A percentile compares a stretch with the other conserved stretches of the same genome.
phyloP scores from a whole-genome alignment of 2,888 invertebrate genomes.

The Allacma fusca region DNA sequence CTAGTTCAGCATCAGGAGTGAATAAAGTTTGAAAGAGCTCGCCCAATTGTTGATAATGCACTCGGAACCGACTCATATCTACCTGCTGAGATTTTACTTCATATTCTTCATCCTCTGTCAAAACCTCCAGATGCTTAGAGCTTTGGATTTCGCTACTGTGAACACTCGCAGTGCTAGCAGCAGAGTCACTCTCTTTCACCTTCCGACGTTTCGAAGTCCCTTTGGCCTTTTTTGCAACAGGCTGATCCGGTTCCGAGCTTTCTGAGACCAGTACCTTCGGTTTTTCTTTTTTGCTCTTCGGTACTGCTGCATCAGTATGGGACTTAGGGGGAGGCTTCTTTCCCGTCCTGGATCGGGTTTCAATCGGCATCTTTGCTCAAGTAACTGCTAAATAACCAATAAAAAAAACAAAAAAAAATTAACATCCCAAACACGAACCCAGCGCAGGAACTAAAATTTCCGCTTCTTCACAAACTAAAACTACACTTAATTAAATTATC shows the following conservation, averaged over 20 bases:
- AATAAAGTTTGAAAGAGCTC: background rate
- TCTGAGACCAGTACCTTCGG: background rate
- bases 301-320: background rate
- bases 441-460: too few species aligned
- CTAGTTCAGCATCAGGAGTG: conserved; percentile 5
- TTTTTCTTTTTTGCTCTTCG: background rate
- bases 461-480: too few species aligned
- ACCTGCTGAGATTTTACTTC: background rate
- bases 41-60: background rate
- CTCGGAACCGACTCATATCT: background rate
- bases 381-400: background rate
- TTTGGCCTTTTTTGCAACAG: background rate
- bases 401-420: too few species aligned
- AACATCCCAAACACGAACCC: too few species aligned
- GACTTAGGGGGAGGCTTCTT: background rate
- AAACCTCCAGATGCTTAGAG: background rate
- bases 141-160: background rate
- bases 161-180: background rate
- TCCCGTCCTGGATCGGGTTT: background rate
- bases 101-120: background rate
- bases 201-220: background rate
- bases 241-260: background rate
- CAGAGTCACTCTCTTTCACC: background rate
- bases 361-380: background rate
- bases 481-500: too few species aligned